Evolutionary conservation across 2,888 invertebrate species (phyloP).

Genomic region (Coecobrya sp.): DNA sequence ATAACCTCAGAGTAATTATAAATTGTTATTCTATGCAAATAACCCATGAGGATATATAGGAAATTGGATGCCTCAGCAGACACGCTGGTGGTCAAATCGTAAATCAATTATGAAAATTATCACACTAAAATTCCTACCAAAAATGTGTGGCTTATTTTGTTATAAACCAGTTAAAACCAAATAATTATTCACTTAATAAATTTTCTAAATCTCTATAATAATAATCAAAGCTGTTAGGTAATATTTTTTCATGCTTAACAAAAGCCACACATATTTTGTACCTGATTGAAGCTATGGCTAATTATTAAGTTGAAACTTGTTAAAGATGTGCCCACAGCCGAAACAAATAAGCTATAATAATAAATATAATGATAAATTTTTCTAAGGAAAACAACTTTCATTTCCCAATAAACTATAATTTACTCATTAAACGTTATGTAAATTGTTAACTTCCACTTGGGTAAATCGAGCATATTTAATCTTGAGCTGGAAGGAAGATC

Average conservation of each 20-base stretch:
- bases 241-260: constrained; percentile 16
- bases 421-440: neutral
- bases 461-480: too few species aligned
- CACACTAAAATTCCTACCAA: too few species aligned
- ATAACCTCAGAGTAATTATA: neutral
- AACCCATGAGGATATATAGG: neutral
- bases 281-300: neutral
- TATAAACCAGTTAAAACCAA: too few species aligned
- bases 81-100: neutral
- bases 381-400: constrained; percentile 10
- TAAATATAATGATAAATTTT: neutral
- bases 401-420: too few species aligned
- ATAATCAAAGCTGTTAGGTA: too few species aligned
- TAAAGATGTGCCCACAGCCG: neutral
- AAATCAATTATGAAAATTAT: too few species aligned
- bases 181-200: neutral
- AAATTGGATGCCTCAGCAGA: neutral
- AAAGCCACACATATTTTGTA: neutral
- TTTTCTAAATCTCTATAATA: neutral
- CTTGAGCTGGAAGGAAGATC: too few species aligned
- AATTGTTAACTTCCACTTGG: too few species aligned
- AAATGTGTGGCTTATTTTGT: too few species aligned
- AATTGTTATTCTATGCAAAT: neutral
- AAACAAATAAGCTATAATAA: too few species aligned
- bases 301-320: neutral